Conservation (phyloP, 2,113 vertebrate genomes). For the Empidonax alnorum region DNA sequence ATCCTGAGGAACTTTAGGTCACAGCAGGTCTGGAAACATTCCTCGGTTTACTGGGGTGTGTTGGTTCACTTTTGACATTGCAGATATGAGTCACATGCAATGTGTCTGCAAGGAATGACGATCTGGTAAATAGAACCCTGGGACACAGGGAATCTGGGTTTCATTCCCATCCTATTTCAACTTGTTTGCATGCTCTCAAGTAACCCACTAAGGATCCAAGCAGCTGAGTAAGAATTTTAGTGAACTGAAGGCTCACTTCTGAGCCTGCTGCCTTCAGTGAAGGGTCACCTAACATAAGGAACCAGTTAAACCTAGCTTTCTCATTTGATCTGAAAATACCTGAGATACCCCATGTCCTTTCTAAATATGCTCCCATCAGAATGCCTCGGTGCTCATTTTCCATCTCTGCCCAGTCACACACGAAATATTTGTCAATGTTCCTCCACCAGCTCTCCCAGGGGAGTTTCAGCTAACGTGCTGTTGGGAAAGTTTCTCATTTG, state of each 20-base stretch:
- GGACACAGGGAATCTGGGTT: background rate
- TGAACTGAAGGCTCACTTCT: background rate
- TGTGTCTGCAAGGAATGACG: background rate
- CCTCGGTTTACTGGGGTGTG: background rate
- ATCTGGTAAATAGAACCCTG: background rate
- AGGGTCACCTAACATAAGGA: background rate
- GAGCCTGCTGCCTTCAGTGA: background rate
- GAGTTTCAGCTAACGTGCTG: background rate
- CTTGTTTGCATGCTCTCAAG: background rate
- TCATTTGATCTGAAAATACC: background rate
- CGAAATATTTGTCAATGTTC: background rate
- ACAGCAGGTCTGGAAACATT: slow-evolving; percentile 25
- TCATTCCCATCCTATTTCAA: slow-evolving; percentile 3
- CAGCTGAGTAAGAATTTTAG: background rate
- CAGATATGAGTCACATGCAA: background rate
- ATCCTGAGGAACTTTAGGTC: slow-evolving; percentile 28
- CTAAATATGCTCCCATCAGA: background rate
- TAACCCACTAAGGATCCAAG: background rate
- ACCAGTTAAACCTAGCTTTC: background rate
- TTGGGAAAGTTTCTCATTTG: background rate
- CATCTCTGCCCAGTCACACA: background rate
- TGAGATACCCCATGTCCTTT: background rate
- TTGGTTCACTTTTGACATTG: background rate
- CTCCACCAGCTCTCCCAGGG: background rate
- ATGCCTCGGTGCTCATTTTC: background rate